phyloP scores from a whole-genome alignment of 1,140 invertebrate genomes.

The Holcopasites calliopsidis region DNA sequence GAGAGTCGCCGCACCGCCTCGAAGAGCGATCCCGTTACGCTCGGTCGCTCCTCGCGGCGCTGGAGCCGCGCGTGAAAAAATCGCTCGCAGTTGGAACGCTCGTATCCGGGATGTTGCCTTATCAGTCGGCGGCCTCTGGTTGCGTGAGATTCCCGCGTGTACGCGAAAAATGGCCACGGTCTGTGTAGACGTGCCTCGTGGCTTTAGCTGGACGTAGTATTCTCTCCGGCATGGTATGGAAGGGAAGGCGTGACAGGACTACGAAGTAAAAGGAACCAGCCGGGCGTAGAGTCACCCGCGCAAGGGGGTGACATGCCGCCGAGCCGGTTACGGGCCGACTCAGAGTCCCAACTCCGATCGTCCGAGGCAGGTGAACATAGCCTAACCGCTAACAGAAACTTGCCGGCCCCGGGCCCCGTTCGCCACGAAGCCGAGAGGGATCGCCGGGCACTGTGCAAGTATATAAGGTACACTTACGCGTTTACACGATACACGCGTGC shows the following conservation, averaged over 20 bases:
- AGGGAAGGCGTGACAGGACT: slow-evolving; percentile 77
- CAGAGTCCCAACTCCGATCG: slow-evolving; percentile 53
- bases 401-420: slow-evolving; percentile 17
- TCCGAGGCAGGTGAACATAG: slow-evolving; percentile 75
- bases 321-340: slow-evolving; percentile 73
- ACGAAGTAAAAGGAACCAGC: slow-evolving; percentile 75
- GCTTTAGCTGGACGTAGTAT: slow-evolving; percentile 53
- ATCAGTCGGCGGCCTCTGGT: slow-evolving; percentile 37
- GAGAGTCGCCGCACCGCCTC: neutral
- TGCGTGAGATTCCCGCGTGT: slow-evolving; percentile 32
- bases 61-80: slow-evolving; percentile 5
- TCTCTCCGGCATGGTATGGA: slow-evolving; percentile 64
- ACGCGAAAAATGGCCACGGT: slow-evolving; percentile 22
- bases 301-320: slow-evolving; percentile 78
- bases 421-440: neutral
- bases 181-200: slow-evolving; percentile 39
- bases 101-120: slow-evolving; percentile 38
- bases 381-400: slow-evolving; percentile 65
- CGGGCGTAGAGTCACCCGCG: slow-evolving; percentile 76
- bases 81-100: slow-evolving; percentile 13
- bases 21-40: slow-evolving; percentile 33
- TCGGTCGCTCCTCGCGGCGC: neutral
- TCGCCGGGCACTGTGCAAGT: slow-evolving; percentile 7
- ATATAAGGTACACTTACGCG: slow-evolving; percentile 42
- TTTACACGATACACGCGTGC: slow-evolving; percentile 36